Evolutionary conservation across 1,140 invertebrate genomes (phyloP).

Genomic region (Goniozus legneri): DNA sequence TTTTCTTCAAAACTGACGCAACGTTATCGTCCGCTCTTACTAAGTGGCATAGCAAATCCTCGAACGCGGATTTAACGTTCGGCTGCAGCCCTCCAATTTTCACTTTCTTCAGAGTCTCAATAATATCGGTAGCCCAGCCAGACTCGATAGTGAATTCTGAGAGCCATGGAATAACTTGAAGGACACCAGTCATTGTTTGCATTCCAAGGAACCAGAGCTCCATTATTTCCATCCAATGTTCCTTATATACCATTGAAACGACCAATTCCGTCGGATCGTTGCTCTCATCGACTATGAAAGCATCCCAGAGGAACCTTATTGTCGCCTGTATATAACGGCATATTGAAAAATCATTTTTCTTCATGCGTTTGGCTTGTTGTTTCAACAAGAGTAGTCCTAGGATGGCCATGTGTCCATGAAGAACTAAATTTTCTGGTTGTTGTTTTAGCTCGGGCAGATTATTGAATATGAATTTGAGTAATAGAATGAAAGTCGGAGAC

Average conservation of each 20-base stretch:
- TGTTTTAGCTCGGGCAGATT: constrained; percentile 82
- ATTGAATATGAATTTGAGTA: constrained; percentile 83
- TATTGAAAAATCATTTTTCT: constrained; percentile 83
- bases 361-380: constrained; percentile 75
- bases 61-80: constrained; percentile 83
- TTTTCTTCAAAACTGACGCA: constrained; percentile 74
- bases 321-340: constrained; percentile 83
- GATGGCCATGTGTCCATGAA: constrained; percentile 80
- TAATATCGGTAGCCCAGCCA: constrained; percentile 86
- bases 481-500: constrained; percentile 69
- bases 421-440: constrained; percentile 76
- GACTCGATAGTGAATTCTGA: constrained; percentile 87
- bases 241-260: constrained; percentile 80
- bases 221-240: constrained; percentile 82
- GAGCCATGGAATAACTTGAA: constrained; percentile 80
- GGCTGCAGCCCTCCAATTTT: constrained; percentile 75
- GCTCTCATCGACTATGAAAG: constrained; percentile 83
- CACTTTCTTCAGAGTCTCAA: constrained; percentile 75
- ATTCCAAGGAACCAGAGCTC: constrained; percentile 92
- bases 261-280: constrained; percentile 76
- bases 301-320: constrained; percentile 89
- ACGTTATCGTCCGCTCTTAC: constrained; percentile 77
- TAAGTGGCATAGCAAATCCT: constrained; percentile 82
- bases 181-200: constrained; percentile 81
- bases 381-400: constrained; percentile 80